Conservation (phyloP, 2,113 vertebrate genomes). For the Grus americana region DNA sequence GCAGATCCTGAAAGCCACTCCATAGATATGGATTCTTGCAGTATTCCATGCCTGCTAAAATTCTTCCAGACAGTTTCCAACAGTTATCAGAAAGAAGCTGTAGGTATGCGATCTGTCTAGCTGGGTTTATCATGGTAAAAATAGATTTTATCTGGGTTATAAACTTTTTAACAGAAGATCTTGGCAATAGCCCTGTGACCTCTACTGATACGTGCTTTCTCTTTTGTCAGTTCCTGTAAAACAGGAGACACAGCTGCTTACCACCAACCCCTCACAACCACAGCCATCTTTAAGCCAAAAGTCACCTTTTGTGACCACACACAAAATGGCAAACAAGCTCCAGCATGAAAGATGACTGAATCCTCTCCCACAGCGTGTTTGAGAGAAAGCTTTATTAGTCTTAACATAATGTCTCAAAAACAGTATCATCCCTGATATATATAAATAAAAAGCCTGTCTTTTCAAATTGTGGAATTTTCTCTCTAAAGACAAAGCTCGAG, state of each 20-base stretch:
- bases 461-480: constrained; percentile 3
- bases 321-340: neutral
- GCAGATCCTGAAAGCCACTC: neutral
- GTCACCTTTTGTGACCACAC: neutral
- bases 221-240: neutral
- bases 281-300: neutral
- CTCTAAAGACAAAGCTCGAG: neutral
- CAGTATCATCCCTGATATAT: neutral
- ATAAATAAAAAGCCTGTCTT: neutral
- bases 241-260: neutral
- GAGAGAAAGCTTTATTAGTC: neutral
- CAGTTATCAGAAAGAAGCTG: neutral
- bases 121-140: neutral
- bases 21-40: neutral
- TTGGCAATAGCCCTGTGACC: neutral
- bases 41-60: neutral
- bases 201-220: neutral
- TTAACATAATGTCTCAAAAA: neutral
- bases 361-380: neutral
- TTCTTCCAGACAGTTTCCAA: neutral
- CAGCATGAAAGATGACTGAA: neutral
- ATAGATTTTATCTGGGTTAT: neutral
- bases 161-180: neutral
- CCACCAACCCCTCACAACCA: neutral
- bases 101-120: neutral